Base-by-base conservation (phyloP, 2,797 vertebrate species). In the Cossypha polioptera region DNA sequence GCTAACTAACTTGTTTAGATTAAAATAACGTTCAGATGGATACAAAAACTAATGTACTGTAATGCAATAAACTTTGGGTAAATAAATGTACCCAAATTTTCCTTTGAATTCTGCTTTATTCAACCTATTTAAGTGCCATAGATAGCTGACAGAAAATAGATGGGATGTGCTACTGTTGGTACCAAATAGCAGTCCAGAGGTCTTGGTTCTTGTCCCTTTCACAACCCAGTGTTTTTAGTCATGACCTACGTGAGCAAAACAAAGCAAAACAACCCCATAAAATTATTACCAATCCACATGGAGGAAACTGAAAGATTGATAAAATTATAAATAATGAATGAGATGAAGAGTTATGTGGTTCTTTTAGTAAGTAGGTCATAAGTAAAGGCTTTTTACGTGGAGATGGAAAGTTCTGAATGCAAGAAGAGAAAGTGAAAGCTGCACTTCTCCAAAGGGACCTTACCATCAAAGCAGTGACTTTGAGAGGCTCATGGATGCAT, bases 331-430 rank as follows among this genome's bases (percentile, higher is more conserved):
- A 81, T 88, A 75, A 86, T 72, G 9, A 67, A 92, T 61, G 57
- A 87, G 22, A 50, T 33, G 8, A 43, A 77, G 31, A 77, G 13
- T 33, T 71, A 10, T 50, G 65, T 31, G 15, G 8, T 61, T 92
- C 54, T 71, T 62, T 62, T 25, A 62, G 43, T 88, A 94, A 88
- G 50, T 78, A 90, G 79, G 58, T 68, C 69, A 61, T 58, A 68
- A 90, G 42, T 65, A 80, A 91, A 83, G 43, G 35, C 35, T 83
- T 86, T 90, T 87, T 57, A 43, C 21, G 7, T 0, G 0, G 22
- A 65, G 17, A 25, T 43, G n/a, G 35, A 65, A 80, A 80, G 72
- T 54, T 55, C 57, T 90, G 78, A 47, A 54, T 57, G 33, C 38
- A 47, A 45, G 40, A 85, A 66, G 24, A 63, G 55, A 31, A 51